Evolutionary conservation across 2,888 invertebrate species (phyloP).

Genomic region (Sminthurides aquaticus): DNA sequence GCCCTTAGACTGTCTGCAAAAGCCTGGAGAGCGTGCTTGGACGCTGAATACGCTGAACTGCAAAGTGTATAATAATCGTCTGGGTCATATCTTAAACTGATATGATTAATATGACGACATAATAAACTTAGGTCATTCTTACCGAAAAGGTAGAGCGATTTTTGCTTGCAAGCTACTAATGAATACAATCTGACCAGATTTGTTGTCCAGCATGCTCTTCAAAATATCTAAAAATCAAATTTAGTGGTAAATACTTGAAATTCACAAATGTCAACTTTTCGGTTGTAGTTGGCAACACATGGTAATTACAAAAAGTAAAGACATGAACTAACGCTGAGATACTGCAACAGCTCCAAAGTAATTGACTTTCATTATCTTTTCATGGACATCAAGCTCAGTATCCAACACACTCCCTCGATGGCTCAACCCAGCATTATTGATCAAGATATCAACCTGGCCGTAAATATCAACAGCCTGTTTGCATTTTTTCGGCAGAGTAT

Average conservation of each 20-base stretch:
- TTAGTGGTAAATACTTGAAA: constrained; percentile 8
- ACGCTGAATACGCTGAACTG: constrained; percentile 79
- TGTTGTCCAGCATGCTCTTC: constrained; percentile 69
- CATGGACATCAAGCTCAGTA: constrained; percentile 72
- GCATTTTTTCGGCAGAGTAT: constrained; percentile 57
- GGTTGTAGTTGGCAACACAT: no score
- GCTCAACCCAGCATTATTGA: constrained; percentile 88
- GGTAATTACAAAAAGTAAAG: neutral
- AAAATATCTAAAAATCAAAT: constrained; percentile 60
- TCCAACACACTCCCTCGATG: constrained; percentile 66
- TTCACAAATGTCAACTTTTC: no score
- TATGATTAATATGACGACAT: no score
- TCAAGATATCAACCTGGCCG: constrained; percentile 73
- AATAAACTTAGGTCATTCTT: no score
- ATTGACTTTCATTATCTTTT: constrained; percentile 84
- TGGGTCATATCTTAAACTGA: no score
- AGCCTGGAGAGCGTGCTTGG: constrained; percentile 91
- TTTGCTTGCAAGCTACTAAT: constrained; percentile 90
- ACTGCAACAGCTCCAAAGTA: constrained; percentile 88
- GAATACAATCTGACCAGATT: constrained; percentile 73
- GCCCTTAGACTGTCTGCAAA: constrained; percentile 84
- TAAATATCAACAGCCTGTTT: constrained; percentile 61
- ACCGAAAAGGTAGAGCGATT: constrained; percentile 74
- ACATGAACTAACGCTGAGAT: constrained; percentile 65
- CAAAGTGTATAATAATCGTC: constrained; percentile 8